phyloP scores from a whole-genome alignment of 2,113 vertebrate genomes.

The Porphyrio hochstetteri region DNA sequence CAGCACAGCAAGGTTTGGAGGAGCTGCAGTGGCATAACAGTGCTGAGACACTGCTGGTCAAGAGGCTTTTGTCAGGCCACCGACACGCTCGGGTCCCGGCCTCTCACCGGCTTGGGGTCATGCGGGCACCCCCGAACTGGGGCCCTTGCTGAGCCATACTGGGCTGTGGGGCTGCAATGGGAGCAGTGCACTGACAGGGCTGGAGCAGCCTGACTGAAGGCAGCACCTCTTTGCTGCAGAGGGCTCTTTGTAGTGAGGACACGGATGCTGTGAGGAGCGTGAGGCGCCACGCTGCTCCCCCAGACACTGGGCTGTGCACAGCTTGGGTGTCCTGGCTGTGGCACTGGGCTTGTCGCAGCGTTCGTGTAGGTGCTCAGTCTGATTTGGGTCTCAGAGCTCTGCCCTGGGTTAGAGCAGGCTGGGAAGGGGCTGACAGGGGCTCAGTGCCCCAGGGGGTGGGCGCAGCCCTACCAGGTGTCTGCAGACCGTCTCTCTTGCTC shows the following conservation, averaged over 20 bases:
- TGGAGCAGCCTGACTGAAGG: not conserved
- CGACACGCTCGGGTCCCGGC: not conserved
- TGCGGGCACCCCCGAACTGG: too few relatives aligned
- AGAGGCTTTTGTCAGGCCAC: not conserved
- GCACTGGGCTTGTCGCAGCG: not conserved
- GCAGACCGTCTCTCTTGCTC: not conserved
- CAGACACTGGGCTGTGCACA: not conserved
- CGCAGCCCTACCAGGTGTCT: not conserved
- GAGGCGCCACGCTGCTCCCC: not conserved
- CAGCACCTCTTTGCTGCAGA: not conserved
- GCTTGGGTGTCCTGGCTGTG: not conserved
- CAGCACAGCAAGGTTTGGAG: not conserved
- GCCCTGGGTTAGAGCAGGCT: not conserved
- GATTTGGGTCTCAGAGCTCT: not conserved
- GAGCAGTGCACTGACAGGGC: not conserved
- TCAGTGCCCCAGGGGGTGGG: not conserved
- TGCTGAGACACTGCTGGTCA: not conserved
- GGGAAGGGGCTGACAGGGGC: not conserved
- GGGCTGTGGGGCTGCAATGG: not conserved
- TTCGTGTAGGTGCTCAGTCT: not conserved
- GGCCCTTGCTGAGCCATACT: not conserved
- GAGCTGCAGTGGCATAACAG: not conserved
- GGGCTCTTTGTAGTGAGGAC: not conserved
- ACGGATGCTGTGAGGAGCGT: not conserved
- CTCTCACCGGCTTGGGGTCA: fast-evolving